phyloP scores from a whole-genome alignment of 2,888 invertebrate genomes.

The Thumatha senex region DNA sequence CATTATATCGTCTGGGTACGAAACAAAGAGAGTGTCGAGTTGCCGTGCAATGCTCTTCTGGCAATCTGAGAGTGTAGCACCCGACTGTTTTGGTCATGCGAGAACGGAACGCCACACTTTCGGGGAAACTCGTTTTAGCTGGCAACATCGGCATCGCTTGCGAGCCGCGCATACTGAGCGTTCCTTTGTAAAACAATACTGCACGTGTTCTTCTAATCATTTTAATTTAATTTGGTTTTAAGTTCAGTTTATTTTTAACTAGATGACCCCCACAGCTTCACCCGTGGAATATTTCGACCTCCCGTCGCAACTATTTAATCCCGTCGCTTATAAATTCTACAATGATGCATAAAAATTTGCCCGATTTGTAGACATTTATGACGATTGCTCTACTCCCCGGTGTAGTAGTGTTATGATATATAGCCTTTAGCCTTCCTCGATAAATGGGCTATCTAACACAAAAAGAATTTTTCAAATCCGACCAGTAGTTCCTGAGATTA shows the following conservation, averaged over 20 bases:
- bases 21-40: slow-evolving; percentile 75
- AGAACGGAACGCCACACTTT: slow-evolving; percentile 65
- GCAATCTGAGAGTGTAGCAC: slow-evolving; percentile 52
- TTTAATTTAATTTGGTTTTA: slow-evolving; percentile 16
- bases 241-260: slow-evolving; percentile 13
- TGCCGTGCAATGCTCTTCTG: slow-evolving; percentile 66
- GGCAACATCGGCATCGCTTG: slow-evolving; percentile 46
- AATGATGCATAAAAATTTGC: too few species aligned
- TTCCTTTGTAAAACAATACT: slow-evolving; percentile 57
- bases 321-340: too few species aligned
- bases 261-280: too few species aligned
- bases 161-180: slow-evolving; percentile 27
- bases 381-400: too few species aligned
- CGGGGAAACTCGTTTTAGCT: slow-evolving; percentile 59
- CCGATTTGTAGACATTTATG: too few species aligned
- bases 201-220: slow-evolving; percentile 25
- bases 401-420: too few species aligned
- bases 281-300: too few species aligned
- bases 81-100: slow-evolving; percentile 67
- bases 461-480: too few species aligned
- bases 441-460: too few species aligned
- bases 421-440: too few species aligned
- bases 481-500: too few species aligned
- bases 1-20: slow-evolving; percentile 77
- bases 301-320: too few species aligned